Evolutionary conservation across 2,888 invertebrate genomes (phyloP).

Genomic region (Sinelater perroti): DNA sequence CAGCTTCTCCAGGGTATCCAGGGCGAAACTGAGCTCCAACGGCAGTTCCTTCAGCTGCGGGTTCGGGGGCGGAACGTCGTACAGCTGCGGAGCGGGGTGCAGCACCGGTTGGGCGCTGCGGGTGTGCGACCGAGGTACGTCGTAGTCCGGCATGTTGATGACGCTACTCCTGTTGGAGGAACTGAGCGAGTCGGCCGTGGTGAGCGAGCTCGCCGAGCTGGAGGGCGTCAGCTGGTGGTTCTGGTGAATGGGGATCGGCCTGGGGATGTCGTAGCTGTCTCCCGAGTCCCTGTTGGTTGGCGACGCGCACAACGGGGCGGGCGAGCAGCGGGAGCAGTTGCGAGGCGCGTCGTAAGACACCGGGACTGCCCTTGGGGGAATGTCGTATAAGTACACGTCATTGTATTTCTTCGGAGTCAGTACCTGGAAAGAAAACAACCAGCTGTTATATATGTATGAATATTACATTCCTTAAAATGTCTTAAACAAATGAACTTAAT

Average conservation of each 20-base stretch:
- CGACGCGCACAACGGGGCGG: slow-evolving; percentile 62
- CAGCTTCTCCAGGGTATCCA: slow-evolving; percentile 77
- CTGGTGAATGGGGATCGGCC: slow-evolving; percentile 63
- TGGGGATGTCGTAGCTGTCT: slow-evolving; percentile 71
- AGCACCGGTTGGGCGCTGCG: slow-evolving; percentile 53
- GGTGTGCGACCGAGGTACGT: slow-evolving; percentile 68
- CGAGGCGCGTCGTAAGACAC: slow-evolving; percentile 65
- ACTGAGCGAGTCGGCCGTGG: slow-evolving; percentile 69
- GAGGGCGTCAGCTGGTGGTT: slow-evolving; percentile 72
- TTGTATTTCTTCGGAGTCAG: slow-evolving; percentile 77
- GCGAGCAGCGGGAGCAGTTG: slow-evolving; percentile 63
- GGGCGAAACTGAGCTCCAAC: slow-evolving; percentile 77
- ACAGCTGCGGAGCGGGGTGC: slow-evolving; percentile 53
- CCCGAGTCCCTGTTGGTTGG: slow-evolving; percentile 55
- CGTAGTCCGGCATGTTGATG: slow-evolving; percentile 72
- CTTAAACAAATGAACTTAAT: no score
- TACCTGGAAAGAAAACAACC: slow-evolving; percentile 64
- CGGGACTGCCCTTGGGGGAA: slow-evolving; percentile 69
- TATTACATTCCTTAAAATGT: no score
- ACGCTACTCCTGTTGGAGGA: slow-evolving; percentile 61
- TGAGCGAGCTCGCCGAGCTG: slow-evolving; percentile 72
- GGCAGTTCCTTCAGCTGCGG: slow-evolving; percentile 70
- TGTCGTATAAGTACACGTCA: slow-evolving; percentile 77
- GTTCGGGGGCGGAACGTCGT: slow-evolving; percentile 68
- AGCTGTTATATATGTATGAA: no score